Evolutionary conservation across 2,113 vertebrate species (phyloP), one percentile per base, ranked within the genome.

Genomic region (Miniopterus natalensis): DNA sequence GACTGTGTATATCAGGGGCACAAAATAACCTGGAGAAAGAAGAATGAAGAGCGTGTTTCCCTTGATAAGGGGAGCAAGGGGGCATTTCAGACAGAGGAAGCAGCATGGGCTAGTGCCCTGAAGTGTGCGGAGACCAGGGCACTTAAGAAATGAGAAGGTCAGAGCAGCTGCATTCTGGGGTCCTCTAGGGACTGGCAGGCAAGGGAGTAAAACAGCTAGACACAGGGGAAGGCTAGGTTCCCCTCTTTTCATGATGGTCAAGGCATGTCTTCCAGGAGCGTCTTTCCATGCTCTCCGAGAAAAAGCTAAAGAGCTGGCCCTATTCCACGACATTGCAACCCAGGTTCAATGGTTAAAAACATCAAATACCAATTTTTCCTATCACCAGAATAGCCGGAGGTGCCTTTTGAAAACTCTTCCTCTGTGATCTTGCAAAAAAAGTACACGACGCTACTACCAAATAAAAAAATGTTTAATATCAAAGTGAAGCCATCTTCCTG

Each of bases 381-480:
- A 36, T 79, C 31, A 86, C 17, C 51, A 51, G 61, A 42, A 25
- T 53, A 55, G n/a, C n/a, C 81, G 36, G 25, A 55, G 55, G 20
- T 78, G 3, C 63, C 75, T 31, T 73, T 85, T 84, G 21, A 77
- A 94, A 92, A 18, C 31, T 42, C 59, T 79, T 86, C 1, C 4
- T 92, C 15, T 88, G 36, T n/a, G 59, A 47, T 75, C 25, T 75
- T 63, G 25, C 57, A 23, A 49, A 42, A 71, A 86, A 96, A 96
- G 31, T 49, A 74, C 7, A 73, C 40, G 40, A 78, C 36, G 55
- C 65, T 61, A 75, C 65, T 61, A 75, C 23, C n/a, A 65, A 83
- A 74, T 80, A 29, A 79, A 91, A 36, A 90, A 93, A 49, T 14
- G 8, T 80, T 74, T 71, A 42, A 61, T 93, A 59, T 95, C 78